Evolutionary conservation across 2,113 vertebrate species (phyloP).

Genomic region (Erpornis zantholeuca): DNA sequence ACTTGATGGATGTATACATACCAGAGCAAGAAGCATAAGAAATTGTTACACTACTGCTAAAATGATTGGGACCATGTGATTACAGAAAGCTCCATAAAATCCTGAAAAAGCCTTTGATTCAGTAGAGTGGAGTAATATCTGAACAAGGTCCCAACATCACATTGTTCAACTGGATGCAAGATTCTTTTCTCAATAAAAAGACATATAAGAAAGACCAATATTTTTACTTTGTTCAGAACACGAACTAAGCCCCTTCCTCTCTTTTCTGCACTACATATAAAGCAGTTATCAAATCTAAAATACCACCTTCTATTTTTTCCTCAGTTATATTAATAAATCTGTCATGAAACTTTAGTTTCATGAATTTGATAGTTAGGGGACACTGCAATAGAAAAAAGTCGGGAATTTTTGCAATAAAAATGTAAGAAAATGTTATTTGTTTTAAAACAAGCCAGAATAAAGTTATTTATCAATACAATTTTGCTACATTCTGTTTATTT

Average conservation of each 20-base stretch:
- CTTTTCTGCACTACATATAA: not conserved
- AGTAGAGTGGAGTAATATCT: not conserved
- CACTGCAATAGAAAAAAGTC: not conserved
- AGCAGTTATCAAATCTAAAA: not conserved
- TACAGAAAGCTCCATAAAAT: conserved; percentile 7
- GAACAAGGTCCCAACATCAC: not conserved
- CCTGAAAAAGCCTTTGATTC: not conserved
- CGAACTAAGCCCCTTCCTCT: not conserved
- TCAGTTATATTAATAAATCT: not conserved
- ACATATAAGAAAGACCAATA: not conserved
- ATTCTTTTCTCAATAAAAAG: not conserved
- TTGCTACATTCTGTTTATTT: not conserved
- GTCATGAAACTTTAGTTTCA: not conserved
- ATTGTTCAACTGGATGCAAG: not conserved
- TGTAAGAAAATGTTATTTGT: not conserved
- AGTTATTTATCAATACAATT: not conserved
- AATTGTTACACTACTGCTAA: not conserved
- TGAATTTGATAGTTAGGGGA: not conserved
- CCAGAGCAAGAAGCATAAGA: not conserved
- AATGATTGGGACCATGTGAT: not conserved
- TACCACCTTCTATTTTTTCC: not conserved
- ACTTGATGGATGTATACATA: not conserved
- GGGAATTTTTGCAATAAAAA: not conserved
- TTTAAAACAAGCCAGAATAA: not conserved
- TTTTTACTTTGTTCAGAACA: not conserved